A percentile compares a stretch with the other conserved stretches of the same genome.
These are phyloP conservation scores for Heliconius cydno DNA, from an alignment of 2,888 invertebrate species.

Conservation along the genomic window DNA sequence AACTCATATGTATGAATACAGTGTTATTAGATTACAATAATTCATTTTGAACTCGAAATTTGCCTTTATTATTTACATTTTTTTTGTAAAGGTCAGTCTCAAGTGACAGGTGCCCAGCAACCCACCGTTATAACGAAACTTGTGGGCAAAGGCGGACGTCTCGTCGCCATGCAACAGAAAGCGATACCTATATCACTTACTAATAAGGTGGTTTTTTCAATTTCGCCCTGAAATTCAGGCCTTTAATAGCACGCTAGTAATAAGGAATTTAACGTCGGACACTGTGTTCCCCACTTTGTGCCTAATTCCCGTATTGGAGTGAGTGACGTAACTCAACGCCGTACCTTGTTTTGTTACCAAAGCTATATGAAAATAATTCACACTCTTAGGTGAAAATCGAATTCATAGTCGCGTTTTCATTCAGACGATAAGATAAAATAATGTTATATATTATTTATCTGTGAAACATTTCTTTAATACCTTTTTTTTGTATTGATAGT, in stretches of 20 bases:
- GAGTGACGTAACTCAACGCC: background rate
- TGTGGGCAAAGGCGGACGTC: slow-evolving; percentile 54
- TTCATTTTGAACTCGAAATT: background rate
- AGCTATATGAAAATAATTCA: background rate
- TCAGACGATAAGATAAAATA: background rate
- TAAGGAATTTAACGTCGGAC: background rate
- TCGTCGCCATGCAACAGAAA: slow-evolving; percentile 69
- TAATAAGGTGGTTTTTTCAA: slow-evolving; percentile 51
- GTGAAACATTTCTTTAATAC: background rate
- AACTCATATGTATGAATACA: no score
- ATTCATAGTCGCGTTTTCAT: background rate
- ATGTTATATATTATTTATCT: background rate
- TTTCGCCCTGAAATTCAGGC: background rate
- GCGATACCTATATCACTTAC: slow-evolving; percentile 60
- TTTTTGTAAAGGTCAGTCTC: slow-evolving; percentile 52
- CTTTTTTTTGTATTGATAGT: background rate
- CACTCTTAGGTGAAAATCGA: background rate
- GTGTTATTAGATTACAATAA: no score
- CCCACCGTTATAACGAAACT: slow-evolving; percentile 65
- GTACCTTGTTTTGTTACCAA: background rate
- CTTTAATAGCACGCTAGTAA: background rate
- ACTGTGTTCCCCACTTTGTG: no score
- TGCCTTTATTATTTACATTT: background rate
- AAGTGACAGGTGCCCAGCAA: slow-evolving; percentile 52
- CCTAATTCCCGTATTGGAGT: no score